Evolutionary conservation across 2,113 vertebrate genomes (phyloP).

Genomic region (Ranitomeya imitator): DNA sequence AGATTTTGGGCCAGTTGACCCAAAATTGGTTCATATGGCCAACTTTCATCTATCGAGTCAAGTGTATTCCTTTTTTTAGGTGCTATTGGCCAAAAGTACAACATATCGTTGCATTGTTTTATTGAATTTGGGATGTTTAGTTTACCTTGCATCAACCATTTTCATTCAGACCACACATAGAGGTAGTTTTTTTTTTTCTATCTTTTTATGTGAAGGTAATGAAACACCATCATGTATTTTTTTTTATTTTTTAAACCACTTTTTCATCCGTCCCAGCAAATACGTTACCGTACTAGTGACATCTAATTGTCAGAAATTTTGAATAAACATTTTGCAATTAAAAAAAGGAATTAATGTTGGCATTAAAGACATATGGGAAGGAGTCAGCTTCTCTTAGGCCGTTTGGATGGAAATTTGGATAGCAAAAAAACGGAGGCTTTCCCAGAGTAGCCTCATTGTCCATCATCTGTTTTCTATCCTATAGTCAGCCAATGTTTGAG

Average conservation of each 20-base stretch:
- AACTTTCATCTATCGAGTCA: too few species aligned
- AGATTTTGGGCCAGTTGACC: too few species aligned
- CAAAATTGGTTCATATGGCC: too few species aligned
- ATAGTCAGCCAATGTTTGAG: slow-evolving; percentile 17
- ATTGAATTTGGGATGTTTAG: not conserved
- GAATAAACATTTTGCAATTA: slow-evolving; percentile 23
- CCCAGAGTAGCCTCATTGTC: slow-evolving; percentile 1
- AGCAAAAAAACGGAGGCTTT: not conserved
- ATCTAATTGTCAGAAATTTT: not conserved
- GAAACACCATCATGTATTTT: not conserved
- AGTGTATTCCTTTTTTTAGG: not conserved
- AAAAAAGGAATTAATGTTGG: not conserved
- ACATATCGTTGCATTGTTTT: not conserved
- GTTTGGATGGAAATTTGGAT: not conserved
- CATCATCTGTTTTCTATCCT: not conserved
- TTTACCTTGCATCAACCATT: not conserved
- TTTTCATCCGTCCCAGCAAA: slow-evolving; percentile 26
- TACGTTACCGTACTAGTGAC: slow-evolving; percentile 16
- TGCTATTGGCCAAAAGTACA: not conserved
- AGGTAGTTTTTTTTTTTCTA: slow-evolving; percentile 17
- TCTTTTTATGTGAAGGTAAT: not conserved
- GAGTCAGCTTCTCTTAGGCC: slow-evolving; percentile 17
- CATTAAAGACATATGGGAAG: not conserved
- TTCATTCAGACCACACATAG: not conserved
- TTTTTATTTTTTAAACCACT: slow-evolving; percentile 2